These are phyloP conservation scores for Meghimatium bilineatum DNA, from an alignment of 2,888 invertebrate species.

Conservation along the genomic window DNA sequence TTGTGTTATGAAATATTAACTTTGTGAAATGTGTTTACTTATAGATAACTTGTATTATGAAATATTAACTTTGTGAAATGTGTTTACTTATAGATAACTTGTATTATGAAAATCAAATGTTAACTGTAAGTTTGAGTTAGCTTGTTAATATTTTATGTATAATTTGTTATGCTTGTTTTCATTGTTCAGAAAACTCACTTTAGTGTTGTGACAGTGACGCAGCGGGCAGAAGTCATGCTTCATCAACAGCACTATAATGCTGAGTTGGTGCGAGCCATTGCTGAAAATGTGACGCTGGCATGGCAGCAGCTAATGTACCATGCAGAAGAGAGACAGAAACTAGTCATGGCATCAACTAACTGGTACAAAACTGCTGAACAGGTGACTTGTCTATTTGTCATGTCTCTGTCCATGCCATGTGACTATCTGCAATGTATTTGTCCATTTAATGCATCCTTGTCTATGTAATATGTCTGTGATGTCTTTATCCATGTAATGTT, in stretches of 20 bases:
- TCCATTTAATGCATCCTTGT: background rate
- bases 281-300: conserved; percentile 95
- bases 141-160: too few species aligned
- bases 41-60: too few species aligned
- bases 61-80: too few species aligned
- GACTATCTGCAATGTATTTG: background rate
- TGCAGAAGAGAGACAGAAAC: conserved; percentile 96
- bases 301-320: conserved; percentile 98
- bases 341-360: conserved; percentile 96
- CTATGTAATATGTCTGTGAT: too few species aligned
- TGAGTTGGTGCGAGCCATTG: conserved; percentile 92
- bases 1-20: too few species aligned
- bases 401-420: background rate
- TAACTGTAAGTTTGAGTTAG: too few species aligned
- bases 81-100: background rate
- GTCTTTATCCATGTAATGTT: too few species aligned
- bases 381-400: conserved; percentile 79
- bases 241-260: conserved; percentile 96
- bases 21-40: too few species aligned
- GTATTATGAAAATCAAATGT: background rate
- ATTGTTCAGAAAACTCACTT: conserved; percentile 89
- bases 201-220: conserved; percentile 93
- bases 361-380: conserved; percentile 99
- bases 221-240: conserved; percentile 92
- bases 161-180: background rate